Base-by-base conservation (phyloP, 2,888 invertebrate genomes). In the Leptogaster cylindrica region DNA sequence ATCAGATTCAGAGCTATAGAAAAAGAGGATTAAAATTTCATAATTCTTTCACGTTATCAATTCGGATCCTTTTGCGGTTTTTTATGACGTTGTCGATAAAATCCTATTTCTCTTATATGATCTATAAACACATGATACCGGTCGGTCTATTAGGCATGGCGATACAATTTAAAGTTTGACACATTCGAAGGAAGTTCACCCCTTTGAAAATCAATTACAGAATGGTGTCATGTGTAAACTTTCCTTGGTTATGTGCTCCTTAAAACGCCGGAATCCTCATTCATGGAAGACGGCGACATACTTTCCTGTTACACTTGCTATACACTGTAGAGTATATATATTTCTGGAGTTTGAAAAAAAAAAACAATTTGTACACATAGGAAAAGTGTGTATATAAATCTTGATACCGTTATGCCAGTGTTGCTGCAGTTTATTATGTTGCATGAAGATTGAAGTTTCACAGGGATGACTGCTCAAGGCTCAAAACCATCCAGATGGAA, bases 141-240 rank as follows among this genome's bases (percentile, higher is more conserved):
- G n/a, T n/a, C n/a, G n/a, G n/a, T n/a, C n/a, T 46, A 46, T 18
- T 46, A 10, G 46, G 4, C 33, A 6, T 33, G 31, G 33, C 14
- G 23, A 23, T 39, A 20, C 39, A 10, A 55, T 25, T 36, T 55
- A 36, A 55, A 36, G 39, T 61, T 61, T 61, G 27, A 58, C 61
- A 55, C 52, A 68, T 68, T 64, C 55, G 68, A 68, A 68, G 64
- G 23, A 65, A 68, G 68, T 65, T 68, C 68, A 65, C 33, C 65
- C 46, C 65, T 65, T 65, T 68, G 46, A 55, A 65, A 68, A 68
- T 68, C 68, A 68, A 68, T 68, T 65, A 68, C 65, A 55, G 36
- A 55, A 39, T 41, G 65, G 55, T 55, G 68, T 68, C 68, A 68
- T 68, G 65, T 68, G 65, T 46, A 65, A 68, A 55, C 68, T 41